Evolutionary conservation across 1,140 invertebrate species (phyloP).

Genomic region (Coenobita brevimanus): DNA sequence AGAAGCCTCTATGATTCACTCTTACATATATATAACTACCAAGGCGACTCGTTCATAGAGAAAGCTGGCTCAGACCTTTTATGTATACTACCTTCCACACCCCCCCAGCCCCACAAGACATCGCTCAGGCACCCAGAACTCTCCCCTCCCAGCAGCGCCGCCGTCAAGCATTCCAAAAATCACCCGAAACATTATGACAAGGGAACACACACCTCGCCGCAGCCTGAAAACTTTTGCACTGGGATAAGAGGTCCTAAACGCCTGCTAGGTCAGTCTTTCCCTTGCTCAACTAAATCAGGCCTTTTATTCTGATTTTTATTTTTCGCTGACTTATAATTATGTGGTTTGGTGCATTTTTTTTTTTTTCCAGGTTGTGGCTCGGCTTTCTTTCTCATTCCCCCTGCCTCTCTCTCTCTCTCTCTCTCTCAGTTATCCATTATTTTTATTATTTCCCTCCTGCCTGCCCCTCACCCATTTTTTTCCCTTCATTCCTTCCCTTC

Average conservation of each 20-base stretch:
- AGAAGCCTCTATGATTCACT: too few relatives aligned
- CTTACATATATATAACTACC: too few relatives aligned
- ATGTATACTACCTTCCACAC: too few relatives aligned
- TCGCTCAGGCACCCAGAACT: not conserved
- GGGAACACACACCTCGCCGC: conserved; percentile 2
- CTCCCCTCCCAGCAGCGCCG: not conserved
- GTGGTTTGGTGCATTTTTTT: too few relatives aligned
- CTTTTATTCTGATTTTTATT: conserved; percentile 29
- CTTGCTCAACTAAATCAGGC: conserved; percentile 57
- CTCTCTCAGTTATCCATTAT: too few relatives aligned
- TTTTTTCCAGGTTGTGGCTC: too few relatives aligned
- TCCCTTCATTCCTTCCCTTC: too few relatives aligned
- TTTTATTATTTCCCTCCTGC: not conserved
- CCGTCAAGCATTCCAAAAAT: conserved; percentile 38
- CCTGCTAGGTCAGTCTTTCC: conserved; percentile 62
- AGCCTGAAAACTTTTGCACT: conserved; percentile 15
- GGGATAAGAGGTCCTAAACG: conserved; percentile 49
- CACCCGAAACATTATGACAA: conserved; percentile 61
- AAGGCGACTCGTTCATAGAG: too few relatives aligned
- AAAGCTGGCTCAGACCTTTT: too few relatives aligned
- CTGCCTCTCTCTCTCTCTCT: too few relatives aligned
- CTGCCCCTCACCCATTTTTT: not conserved
- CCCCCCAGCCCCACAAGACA: too few relatives aligned
- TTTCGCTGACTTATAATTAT: conserved; percentile 57
- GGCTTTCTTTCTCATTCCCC: conserved; percentile 7